Conservation (phyloP, 2,888 invertebrate species). For the Oxyscelio sp. region DNA sequence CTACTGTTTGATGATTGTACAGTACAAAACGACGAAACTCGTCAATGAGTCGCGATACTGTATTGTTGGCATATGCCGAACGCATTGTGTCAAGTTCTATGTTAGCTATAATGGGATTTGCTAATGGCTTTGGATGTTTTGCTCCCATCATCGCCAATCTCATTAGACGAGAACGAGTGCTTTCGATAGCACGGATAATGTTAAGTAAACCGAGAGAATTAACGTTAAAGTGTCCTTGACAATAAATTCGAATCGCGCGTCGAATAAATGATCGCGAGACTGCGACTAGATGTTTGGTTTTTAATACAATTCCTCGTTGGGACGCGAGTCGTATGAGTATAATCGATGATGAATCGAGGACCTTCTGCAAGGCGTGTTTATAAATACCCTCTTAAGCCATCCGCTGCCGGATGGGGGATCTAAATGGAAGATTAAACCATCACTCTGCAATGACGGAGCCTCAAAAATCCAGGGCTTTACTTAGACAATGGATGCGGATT, state of each 20-base stretch:
- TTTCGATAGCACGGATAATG: constrained; percentile 61
- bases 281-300: background rate
- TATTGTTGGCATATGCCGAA: constrained; percentile 79
- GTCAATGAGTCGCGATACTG: constrained; percentile 84
- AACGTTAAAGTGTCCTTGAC: constrained; percentile 60
- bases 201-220: constrained; percentile 63
- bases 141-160: constrained; percentile 69
- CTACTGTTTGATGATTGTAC: constrained; percentile 82
- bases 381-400: constrained; percentile 73
- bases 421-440: constrained; percentile 85
- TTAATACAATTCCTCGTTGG: constrained; percentile 43
- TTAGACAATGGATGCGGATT: constrained; percentile 76
- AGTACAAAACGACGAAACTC: constrained; percentile 80
- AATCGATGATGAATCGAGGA: constrained; percentile 71
- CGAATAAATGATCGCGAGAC: constrained; percentile 35
- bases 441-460: constrained; percentile 83
- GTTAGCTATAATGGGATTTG: constrained; percentile 81
- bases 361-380: constrained; percentile 73
- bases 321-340: constrained; percentile 9
- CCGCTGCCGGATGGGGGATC: constrained; percentile 71
- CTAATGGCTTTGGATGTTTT: constrained; percentile 79
- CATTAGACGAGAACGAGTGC: constrained; percentile 68
- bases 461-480: constrained; percentile 84
- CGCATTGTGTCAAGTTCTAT: constrained; percentile 77
- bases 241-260: constrained; percentile 36